phyloP scores from a whole-genome alignment of 1,140 invertebrate species.

The Batillaria attramentaria region DNA sequence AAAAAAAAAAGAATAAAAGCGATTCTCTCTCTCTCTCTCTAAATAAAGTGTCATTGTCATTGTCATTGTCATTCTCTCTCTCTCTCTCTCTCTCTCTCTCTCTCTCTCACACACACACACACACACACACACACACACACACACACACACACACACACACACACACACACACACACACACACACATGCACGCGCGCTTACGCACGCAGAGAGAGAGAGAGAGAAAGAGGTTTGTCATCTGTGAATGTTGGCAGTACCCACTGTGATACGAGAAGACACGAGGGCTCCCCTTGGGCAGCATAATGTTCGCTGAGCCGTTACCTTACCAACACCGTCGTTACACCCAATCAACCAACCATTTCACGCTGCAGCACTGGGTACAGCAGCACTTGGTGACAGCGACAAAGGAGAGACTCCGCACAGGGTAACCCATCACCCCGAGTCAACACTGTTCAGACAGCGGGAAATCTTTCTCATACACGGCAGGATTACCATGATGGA shows the following conservation, averaged over 20 bases:
- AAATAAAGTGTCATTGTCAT: no score
- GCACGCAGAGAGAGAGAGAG: neutral
- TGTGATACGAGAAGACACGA: neutral
- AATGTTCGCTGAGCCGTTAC: neutral
- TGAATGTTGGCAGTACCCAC: no score
- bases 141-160: neutral
- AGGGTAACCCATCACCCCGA: no score
- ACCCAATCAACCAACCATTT: neutral
- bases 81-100: neutral
- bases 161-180: neutral
- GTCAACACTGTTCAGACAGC: no score
- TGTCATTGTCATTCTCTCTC: neutral
- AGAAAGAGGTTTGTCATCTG: no score
- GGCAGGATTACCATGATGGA: no score
- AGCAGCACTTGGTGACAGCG: no score
- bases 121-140: constrained; percentile 2
- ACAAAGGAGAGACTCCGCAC: no score
- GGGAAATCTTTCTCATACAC: no score
- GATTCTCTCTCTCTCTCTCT: no score
- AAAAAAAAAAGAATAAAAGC: no score
- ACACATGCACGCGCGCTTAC: neutral
- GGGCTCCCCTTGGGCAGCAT: neutral
- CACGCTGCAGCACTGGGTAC: neutral
- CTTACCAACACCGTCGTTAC: neutral
- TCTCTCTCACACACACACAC: no score